Evolutionary conservation across 2,113 vertebrate genomes (phyloP).

Genomic region (Siniperca knerii): DNA sequence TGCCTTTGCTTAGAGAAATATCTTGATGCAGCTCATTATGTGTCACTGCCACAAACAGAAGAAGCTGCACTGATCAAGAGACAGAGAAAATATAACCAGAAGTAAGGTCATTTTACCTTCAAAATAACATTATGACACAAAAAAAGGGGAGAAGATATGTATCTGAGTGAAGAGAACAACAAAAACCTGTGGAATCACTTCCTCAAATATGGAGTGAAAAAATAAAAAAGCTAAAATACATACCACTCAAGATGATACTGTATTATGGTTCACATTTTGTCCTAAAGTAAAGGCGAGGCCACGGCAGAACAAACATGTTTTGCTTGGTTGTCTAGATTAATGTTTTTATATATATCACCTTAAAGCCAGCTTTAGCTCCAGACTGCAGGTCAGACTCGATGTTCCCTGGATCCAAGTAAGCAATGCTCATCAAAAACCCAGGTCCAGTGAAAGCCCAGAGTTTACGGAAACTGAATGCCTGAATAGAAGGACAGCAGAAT

Average conservation of each 20-base stretch:
- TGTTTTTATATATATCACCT: constrained; percentile 82
- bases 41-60: neutral
- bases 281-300: neutral
- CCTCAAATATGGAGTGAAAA: neutral
- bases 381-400: constrained; percentile 98
- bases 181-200: neutral
- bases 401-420: constrained; percentile 99
- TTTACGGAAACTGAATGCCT: constrained; percentile 95
- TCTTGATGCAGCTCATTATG: neutral
- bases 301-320: neutral
- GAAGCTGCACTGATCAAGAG: neutral
- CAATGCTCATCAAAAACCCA: constrained; percentile 98
- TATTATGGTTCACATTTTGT: neutral
- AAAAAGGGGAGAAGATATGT: neutral
- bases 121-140: neutral
- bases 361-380: constrained; percentile 94
- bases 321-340: neutral
- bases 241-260: neutral
- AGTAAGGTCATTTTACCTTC: neutral
- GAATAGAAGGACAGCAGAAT: neutral
- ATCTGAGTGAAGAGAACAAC: neutral
- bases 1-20: neutral
- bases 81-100: neutral
- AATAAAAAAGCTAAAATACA: neutral
- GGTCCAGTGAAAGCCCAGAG: constrained; percentile 99